Evolutionary conservation across 2,113 vertebrate genomes (phyloP), one percentile per base, ranked within the genome.

Genomic region (Cinclus cinclus): DNA sequence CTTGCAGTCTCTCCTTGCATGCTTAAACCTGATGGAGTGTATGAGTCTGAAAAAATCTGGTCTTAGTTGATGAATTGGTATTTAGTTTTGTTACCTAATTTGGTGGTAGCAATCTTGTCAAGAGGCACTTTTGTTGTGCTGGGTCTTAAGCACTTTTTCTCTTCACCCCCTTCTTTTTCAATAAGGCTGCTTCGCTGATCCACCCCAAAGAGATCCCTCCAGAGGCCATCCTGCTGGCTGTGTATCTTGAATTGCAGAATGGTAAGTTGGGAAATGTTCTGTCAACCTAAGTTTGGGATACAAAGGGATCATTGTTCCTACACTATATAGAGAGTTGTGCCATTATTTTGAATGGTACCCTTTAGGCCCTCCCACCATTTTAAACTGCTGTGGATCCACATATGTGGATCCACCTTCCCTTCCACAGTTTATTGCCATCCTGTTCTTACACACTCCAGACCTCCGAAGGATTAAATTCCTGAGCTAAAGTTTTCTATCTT

Each of bases 131-230:
- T 30, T 17, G 53, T 59, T 44, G 46, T 77, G 52, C 41, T 64
- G 39, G 37, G 15, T 60, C 31, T 80, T 69, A 76, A 90, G 21
- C 13, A 30, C 37, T 59, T 77, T 41, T 92, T 87, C 82, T 50
- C 39, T 44, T 25, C 3, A 17, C 33, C 7, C 9, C 73, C 47
- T 76, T 94, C n/a, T 92, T 91, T 92, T 94, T 73, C 75, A 44
- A 69, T 69, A 89, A 99, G 99, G 99, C 99, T 90, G 99, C 99
- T 53, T 99, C 99, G 0, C 98, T 99, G 98, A 98, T 99, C 92
- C 99, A 99, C 94, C 98, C 98, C 13, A 99, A 99, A 96, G 99
- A 99, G 97, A 99, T 99, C 80, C 99, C 99, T 42, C 99, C 99
- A 4, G 99, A 99, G 96, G 99, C 99, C 55, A 99, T 99, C 93